phyloP scores from a whole-genome alignment of 2,888 invertebrate species.

The Catonia carolina region DNA sequence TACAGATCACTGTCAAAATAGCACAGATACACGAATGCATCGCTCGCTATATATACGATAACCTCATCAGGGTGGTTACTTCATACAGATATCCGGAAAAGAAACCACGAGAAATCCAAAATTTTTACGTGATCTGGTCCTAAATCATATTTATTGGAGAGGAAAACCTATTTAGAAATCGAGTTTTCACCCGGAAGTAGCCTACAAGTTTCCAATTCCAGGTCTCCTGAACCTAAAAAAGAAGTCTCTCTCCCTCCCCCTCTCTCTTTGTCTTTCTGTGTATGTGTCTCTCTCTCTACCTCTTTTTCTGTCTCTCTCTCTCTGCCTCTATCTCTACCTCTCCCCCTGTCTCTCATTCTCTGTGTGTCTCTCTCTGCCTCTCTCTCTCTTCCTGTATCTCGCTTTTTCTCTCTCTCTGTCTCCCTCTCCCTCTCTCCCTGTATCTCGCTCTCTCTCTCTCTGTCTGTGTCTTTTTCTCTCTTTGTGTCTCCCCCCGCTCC shows the following conservation, averaged over 20 bases:
- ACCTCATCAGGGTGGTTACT: too few relatives aligned
- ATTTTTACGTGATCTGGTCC: too few relatives aligned
- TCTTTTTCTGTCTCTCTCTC: background rate
- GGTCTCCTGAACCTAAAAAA: background rate
- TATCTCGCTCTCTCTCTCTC: background rate
- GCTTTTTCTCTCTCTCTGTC: background rate
- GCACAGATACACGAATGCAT: too few relatives aligned
- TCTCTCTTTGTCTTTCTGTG: background rate
- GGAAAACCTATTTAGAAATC: too few relatives aligned
- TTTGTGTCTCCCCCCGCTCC: background rate
- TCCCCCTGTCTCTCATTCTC: background rate
- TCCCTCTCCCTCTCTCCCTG: background rate
- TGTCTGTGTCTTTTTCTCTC: background rate
- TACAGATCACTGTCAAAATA: too few relatives aligned
- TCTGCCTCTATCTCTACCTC: background rate
- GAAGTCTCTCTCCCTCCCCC: background rate
- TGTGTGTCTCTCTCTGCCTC: background rate
- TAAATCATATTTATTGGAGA: too few relatives aligned
- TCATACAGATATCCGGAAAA: too few relatives aligned
- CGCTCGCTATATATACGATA: too few relatives aligned
- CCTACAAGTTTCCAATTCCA: too few relatives aligned
- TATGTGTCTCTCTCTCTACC: background rate
- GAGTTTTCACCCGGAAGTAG: too few relatives aligned
- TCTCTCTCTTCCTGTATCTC: background rate
- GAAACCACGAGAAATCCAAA: too few relatives aligned